Percentiles rank a stretch among this genome's conserved stretches.
Conservation (phyloP, 2,888 invertebrate genomes). For the Drosophila infuscata region DNA sequence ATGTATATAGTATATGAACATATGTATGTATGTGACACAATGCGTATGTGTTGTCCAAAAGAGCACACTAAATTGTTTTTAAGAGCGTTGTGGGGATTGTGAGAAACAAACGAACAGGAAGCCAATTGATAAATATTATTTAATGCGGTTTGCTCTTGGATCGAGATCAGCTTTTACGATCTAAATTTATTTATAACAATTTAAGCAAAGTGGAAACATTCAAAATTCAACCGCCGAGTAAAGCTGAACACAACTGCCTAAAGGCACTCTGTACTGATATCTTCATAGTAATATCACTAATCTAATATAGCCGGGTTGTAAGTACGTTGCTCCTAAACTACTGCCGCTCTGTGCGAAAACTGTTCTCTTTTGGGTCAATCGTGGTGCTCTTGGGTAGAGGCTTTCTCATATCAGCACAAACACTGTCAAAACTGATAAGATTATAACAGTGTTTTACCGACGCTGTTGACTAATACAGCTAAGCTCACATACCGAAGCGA, state of each 20-base stretch:
- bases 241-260: background rate
- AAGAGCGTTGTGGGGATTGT: conserved; percentile 20
- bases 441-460: conserved; percentile 48
- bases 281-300: conserved; percentile 5
- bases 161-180: background rate
- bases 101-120: conserved; percentile 11
- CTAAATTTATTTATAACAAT: no score
- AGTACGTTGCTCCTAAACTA: conserved; percentile 7
- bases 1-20: background rate
- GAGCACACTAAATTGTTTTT: background rate
- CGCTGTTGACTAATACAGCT: conserved; percentile 58
- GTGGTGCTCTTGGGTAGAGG: conserved; percentile 22
- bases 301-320: conserved; percentile 9
- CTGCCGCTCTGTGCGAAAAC: background rate
- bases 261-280: background rate
- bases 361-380: conserved; percentile 20
- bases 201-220: background rate
- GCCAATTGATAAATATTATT: background rate
- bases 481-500: conserved; percentile 3
- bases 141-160: background rate
- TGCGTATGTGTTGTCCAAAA: background rate
- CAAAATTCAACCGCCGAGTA: background rate
- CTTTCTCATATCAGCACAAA: conserved; percentile 34
- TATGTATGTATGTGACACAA: background rate
- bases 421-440: conserved; percentile 58